A percentile compares a stretch with the other conserved stretches of the same genome.
Conservation (phyloP, 2,888 invertebrate species). For the Chaetogeoica ovagalla region DNA sequence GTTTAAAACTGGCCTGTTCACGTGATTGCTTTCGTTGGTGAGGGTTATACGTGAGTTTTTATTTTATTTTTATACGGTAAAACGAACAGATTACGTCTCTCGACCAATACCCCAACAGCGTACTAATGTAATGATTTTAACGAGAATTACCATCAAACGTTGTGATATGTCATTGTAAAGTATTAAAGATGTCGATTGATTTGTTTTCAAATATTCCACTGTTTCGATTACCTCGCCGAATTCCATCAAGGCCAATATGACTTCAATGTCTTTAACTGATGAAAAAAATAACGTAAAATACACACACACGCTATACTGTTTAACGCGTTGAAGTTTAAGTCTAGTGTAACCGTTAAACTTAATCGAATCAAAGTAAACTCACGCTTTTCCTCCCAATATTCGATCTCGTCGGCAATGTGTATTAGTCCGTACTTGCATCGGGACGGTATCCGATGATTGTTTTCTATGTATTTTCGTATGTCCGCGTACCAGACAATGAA, state of each 20-base stretch:
- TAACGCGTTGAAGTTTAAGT: neutral
- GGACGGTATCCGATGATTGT: neutral
- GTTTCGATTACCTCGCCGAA: neutral
- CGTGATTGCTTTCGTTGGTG: too few relatives aligned
- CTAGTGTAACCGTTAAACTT: neutral
- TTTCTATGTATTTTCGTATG: neutral
- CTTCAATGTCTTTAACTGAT: neutral
- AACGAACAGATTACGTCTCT: too few relatives aligned
- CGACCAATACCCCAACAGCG: too few relatives aligned
- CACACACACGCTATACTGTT: neutral
- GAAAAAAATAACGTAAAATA: neutral
- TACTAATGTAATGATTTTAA: neutral
- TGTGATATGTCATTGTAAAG: neutral
- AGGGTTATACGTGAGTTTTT: too few relatives aligned
- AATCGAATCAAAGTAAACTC: neutral
- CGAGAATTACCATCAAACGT: conserved; percentile 7
- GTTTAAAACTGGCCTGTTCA: too few relatives aligned
- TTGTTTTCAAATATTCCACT: neutral
- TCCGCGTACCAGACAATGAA: too few relatives aligned
- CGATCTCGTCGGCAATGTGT: conserved; percentile 19
- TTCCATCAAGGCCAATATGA: neutral
- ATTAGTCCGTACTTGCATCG: conserved; percentile 21
- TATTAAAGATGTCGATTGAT: neutral
- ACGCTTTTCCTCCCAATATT: conserved; percentile 29
- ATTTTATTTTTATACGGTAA: too few relatives aligned